These are phyloP conservation scores for Cetoscarus ocellatus DNA, from an alignment of 2,797 vertebrate genomes.

Conservation along the genomic window DNA sequence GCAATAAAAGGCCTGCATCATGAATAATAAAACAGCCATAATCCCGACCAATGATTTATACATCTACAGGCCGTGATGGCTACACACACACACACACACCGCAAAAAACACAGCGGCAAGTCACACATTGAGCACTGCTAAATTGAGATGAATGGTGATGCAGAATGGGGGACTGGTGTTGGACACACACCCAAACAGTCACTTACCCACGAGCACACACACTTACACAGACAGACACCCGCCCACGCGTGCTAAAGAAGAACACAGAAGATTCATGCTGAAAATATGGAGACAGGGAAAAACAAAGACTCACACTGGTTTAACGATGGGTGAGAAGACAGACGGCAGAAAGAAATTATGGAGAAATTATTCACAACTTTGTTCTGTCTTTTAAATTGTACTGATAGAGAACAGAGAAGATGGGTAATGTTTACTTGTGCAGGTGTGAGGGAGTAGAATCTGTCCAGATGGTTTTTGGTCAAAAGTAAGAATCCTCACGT, in stretches of 20 bases:
- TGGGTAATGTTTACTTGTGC: neutral
- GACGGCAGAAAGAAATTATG: neutral
- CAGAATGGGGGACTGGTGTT: conserved; percentile 54
- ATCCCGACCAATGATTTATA: conserved; percentile 87
- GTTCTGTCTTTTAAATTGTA: neutral
- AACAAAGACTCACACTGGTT: conserved; percentile 20
- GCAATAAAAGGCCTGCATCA: conserved; percentile 87
- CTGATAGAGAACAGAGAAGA: neutral
- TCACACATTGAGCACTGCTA: conserved; percentile 78
- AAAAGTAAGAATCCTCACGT: too few relatives aligned
- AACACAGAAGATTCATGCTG: conserved; percentile 51
- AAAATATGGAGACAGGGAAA: conserved; percentile 58
- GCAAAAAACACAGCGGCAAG: conserved; percentile 57
- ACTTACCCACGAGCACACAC: conserved; percentile 26
- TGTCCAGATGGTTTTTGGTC: too few relatives aligned
- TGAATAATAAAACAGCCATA: conserved; percentile 89
- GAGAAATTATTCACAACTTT: neutral
- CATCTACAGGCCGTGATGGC: conserved; percentile 81
- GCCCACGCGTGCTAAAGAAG: conserved; percentile 48
- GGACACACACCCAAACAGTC: conserved; percentile 50
- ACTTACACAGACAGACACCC: conserved; percentile 24
- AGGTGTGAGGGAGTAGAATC: neutral
- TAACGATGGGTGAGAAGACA: conserved; percentile 5
- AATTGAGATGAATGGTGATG: conserved; percentile 88
- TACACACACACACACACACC: conserved; percentile 54